These are phyloP conservation scores for Lepidostoma basale DNA, from an alignment of 1,140 invertebrate species.

Conservation along the genomic window DNA sequence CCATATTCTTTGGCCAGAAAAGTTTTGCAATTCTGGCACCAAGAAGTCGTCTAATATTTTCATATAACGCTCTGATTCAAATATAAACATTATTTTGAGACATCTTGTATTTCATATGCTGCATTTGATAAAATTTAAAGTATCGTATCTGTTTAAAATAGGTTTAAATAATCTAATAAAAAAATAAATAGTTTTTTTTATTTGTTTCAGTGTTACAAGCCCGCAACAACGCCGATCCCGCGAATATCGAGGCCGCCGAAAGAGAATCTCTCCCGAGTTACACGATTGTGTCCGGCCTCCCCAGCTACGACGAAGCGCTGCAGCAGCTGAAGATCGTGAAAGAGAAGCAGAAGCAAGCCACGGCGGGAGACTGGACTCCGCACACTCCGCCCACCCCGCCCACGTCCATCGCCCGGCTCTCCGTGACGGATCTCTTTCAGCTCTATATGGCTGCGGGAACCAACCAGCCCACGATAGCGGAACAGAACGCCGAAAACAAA, in stretches of 20 bases:
- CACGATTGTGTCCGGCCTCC: constrained; percentile 67
- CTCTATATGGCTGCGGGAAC: constrained; percentile 44
- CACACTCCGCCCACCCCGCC: constrained; percentile 43
- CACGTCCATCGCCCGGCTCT: constrained; percentile 45
- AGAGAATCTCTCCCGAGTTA: constrained; percentile 65
- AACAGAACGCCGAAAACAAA: constrained; percentile 25
- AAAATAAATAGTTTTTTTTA: neutral
- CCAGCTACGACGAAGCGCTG: constrained; percentile 67
- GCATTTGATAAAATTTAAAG: no score
- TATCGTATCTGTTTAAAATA: no score
- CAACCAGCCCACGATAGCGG: neutral
- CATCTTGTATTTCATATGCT: no score
- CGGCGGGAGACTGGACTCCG: constrained; percentile 35
- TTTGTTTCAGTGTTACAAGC: constrained; percentile 27
- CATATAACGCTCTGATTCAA: no score
- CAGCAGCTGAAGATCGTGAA: constrained; percentile 56
- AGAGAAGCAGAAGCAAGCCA: constrained; percentile 37
- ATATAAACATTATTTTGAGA: no score
- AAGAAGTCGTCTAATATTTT: no score
- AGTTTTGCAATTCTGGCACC: no score
- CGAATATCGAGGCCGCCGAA: constrained; percentile 47
- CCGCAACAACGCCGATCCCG: constrained; percentile 33
- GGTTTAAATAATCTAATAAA: no score
- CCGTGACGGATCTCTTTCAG: constrained; percentile 51
- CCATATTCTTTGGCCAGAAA: no score